phyloP scores from a whole-genome alignment of 2,888 invertebrate species.

The Venusia cambrica region DNA sequence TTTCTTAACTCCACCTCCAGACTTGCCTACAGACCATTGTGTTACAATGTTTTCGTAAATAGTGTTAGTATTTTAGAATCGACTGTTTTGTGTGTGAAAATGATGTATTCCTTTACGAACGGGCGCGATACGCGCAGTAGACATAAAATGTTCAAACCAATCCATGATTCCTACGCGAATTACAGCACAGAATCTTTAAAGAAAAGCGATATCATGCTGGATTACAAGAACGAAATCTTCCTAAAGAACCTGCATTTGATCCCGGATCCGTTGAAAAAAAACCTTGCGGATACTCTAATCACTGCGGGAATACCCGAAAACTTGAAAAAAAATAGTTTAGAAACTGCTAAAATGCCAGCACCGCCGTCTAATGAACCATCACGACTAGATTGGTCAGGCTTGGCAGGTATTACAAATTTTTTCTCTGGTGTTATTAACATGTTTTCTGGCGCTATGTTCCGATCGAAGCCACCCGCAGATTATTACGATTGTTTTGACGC shows the following conservation, averaged over 20 bases:
- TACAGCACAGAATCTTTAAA: slow-evolving; percentile 51
- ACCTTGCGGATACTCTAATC: slow-evolving; percentile 62
- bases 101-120: slow-evolving; percentile 52
- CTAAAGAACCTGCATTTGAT: slow-evolving; percentile 55
- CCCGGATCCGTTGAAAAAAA: slow-evolving; percentile 63
- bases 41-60: slow-evolving; percentile 25
- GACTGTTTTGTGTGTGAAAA: slow-evolving; percentile 38
- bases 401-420: slow-evolving; percentile 55
- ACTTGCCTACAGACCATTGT: slow-evolving; percentile 41
- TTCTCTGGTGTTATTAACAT: slow-evolving; percentile 60
- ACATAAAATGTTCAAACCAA: slow-evolving; percentile 40
- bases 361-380: slow-evolving; percentile 10
- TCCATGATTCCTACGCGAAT: slow-evolving; percentile 49
- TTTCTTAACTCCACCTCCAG: slow-evolving; percentile 54
- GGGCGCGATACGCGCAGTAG: slow-evolving; percentile 53
- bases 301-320: slow-evolving; percentile 31
- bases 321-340: slow-evolving; percentile 21
- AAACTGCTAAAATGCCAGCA: slow-evolving; percentile 21
- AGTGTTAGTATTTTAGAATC: slow-evolving; percentile 19
- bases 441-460: slow-evolving; percentile 56
- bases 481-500: slow-evolving; percentile 48
- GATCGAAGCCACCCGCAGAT: slow-evolving; percentile 40
- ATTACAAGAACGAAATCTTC: slow-evolving; percentile 49
- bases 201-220: slow-evolving; percentile 49
- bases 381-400: slow-evolving; percentile 31